Base-by-base conservation (phyloP, 2,888 invertebrate species). In the Eristalinus sepulchralis region DNA sequence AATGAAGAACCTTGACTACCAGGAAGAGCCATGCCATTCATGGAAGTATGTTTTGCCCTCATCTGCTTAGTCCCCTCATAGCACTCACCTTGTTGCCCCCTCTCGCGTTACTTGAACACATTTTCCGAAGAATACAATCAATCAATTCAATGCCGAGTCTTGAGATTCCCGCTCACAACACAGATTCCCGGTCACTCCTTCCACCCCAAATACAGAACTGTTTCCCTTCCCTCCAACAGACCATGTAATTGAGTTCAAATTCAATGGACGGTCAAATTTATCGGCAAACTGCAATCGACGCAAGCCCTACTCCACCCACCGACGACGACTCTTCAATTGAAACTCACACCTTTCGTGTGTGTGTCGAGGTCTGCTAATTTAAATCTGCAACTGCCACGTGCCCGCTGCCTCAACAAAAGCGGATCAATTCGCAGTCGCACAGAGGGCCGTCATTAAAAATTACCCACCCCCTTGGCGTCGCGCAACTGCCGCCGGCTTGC, bases 371-470 rank as follows among this genome's bases (percentile, higher is more conserved):
- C 55, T 22, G 66, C 78, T 63, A 79, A 86, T 83, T 86, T 66
- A 66, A 83, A 78, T 62, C 71, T 83, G 75, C 83, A 83, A 86
- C 86, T 86, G 86, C 83, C 86, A 86, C 86, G 86, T 71, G 86
- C 31, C 71, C 55, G 8, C 57, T 68, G 53, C 64, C 33, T 36
- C 64, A 70, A 78, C 72, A 82, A 82, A 68, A 64, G 71, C 59
- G n/a, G 57, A 17, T 39, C 59, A 55, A 73, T 76, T 63, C 57
- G 39, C 11, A 33, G 62, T 71, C 71, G 60, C 57, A 13, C 63
- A 22, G 20, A 70, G 71, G 47, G 24, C 57, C 31, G 62, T 83
- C 83, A 86, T 86, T 86, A 86, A 86, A 82, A 83, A 86, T 83
- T 83, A 83, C 86, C 86, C 86, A 75, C 73, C 60, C 17, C 31